A percentile compares a stretch with the other conserved stretches of the same genome.
phyloP scores from a whole-genome alignment of 1,140 invertebrate genomes.

The Pteromalus puparum region DNA sequence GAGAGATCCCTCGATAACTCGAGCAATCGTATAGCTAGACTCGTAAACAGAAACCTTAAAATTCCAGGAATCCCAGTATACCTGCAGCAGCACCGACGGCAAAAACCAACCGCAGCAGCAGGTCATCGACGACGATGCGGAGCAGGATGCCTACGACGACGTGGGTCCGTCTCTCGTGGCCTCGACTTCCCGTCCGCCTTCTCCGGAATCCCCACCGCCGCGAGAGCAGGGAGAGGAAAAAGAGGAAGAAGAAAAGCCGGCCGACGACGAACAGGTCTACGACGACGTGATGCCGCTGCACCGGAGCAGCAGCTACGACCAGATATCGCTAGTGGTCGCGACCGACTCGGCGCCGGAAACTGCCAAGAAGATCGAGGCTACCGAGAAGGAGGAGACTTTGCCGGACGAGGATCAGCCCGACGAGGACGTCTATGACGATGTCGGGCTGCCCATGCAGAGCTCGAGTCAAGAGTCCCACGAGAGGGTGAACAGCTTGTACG shows the following conservation, averaged over 20 bases:
- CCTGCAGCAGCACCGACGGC: not conserved
- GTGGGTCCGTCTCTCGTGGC: conserved; percentile 53
- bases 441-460: not conserved
- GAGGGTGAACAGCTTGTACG: conserved; percentile 70
- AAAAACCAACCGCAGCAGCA: not conserved
- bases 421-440: conserved; percentile 51
- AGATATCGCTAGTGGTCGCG: not conserved
- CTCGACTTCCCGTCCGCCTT: not conserved
- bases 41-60: no score
- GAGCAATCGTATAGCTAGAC: no score
- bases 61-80: not conserved
- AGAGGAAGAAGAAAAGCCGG: conserved; percentile 50
- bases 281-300: conserved; percentile 64
- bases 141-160: conserved; percentile 67
- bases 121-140: conserved; percentile 10
- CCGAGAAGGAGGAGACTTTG: no score
- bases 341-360: not conserved
- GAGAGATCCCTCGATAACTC: no score
- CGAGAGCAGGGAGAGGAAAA: conserved; percentile 25
- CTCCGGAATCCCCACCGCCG: not conserved
- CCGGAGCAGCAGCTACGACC: not conserved
- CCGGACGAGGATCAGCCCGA: not conserved
- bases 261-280: conserved; percentile 64
- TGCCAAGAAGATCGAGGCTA: not conserved
- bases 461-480: conserved; percentile 64